Evolutionary conservation across 2,113 vertebrate genomes (phyloP).

Genomic region (Cottus gobio): DNA sequence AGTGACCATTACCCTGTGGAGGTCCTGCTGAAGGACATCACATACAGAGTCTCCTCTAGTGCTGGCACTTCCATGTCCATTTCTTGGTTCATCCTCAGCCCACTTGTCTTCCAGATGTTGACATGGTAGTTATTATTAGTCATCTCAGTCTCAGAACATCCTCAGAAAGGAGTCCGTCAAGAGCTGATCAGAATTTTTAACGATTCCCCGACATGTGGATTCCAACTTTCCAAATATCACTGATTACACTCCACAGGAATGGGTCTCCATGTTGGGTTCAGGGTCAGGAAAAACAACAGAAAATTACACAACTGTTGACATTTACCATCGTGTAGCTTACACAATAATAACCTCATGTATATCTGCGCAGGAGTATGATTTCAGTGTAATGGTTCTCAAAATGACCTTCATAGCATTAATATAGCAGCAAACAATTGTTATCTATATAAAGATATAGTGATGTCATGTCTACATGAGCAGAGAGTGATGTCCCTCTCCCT

Average conservation of each 20-base stretch:
- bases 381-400: background rate
- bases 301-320: background rate
- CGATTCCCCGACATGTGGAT: background rate
- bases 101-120: conserved; percentile 6
- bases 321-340: background rate
- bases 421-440: too few species aligned
- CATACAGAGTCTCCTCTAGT: background rate
- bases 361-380: background rate
- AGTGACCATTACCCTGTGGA: conserved; percentile 92
- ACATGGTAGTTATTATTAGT: background rate
- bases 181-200: background rate
- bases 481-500: too few species aligned
- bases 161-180: background rate
- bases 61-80: background rate
- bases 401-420: background rate
- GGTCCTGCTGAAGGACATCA: conserved; percentile 74
- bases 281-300: background rate
- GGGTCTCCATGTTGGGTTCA: background rate
- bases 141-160: background rate
- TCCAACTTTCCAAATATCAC: conserved; percentile 4
- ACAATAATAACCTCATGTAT: background rate
- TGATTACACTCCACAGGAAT: background rate
- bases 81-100: conserved; percentile 1
- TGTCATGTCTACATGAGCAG: too few species aligned
- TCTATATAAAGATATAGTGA: too few species aligned